phyloP scores from a whole-genome alignment of 2,113 vertebrate species.

The Camarhynchus parvulus region DNA sequence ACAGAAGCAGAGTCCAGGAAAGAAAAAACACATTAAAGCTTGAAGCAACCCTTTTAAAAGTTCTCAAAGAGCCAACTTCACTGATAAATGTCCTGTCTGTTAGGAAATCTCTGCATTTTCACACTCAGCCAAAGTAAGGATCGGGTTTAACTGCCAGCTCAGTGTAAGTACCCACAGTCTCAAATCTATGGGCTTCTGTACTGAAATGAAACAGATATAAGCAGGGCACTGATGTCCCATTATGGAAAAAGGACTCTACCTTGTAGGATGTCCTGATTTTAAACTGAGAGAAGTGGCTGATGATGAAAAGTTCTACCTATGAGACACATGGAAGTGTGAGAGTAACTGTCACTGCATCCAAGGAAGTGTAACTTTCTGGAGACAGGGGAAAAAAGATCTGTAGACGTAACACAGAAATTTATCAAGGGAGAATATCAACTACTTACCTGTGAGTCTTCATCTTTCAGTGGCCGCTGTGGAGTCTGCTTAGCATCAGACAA shows the following conservation, averaged over 20 bases:
- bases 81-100: background rate
- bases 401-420: background rate
- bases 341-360: background rate
- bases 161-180: background rate
- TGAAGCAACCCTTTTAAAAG: background rate
- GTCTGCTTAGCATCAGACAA: slow-evolving; percentile 88
- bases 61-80: background rate
- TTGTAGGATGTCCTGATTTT: background rate
- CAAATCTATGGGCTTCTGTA: background rate
- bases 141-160: background rate
- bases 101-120: background rate
- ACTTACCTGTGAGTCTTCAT: slow-evolving; percentile 88
- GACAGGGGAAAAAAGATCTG: background rate
- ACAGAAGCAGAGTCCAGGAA: background rate
- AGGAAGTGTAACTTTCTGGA: background rate
- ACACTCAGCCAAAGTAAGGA: background rate
- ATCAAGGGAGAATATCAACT: background rate
- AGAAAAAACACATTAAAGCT: background rate
- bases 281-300: background rate
- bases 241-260: background rate
- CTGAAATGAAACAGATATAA: background rate
- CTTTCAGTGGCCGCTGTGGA: slow-evolving; percentile 80
- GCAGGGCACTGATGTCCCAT: background rate
- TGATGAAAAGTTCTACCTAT: background rate
- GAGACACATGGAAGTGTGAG: background rate